These are phyloP conservation scores for Fragum fragum DNA, from an alignment of 2,888 invertebrate genomes.

Conservation along the genomic window DNA sequence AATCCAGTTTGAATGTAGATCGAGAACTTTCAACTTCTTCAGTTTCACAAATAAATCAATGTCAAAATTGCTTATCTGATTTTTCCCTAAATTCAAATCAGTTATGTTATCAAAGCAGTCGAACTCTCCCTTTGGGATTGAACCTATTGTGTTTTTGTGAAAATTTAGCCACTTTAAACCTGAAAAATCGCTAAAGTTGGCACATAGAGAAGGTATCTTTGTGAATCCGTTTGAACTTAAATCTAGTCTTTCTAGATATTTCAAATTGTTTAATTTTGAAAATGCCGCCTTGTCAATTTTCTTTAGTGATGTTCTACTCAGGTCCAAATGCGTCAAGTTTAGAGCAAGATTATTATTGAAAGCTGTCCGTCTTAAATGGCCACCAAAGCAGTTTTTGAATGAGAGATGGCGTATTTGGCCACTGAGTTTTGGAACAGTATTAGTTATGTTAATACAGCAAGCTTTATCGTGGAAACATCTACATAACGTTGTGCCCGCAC, in stretches of 20 bases:
- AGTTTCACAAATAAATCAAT: constrained; percentile 13
- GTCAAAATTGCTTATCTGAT: background rate
- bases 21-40: background rate
- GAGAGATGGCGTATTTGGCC: background rate
- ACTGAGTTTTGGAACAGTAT: background rate
- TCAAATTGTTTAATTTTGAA: background rate
- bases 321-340: constrained; percentile 1
- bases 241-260: background rate
- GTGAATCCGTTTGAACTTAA: background rate
- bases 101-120: constrained; percentile 23
- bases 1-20: constrained; percentile 39
- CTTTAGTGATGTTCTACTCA: background rate
- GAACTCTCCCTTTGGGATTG: background rate
- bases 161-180: background rate
- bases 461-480: constrained; percentile 6
- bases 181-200: background rate
- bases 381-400: background rate
- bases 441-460: background rate
- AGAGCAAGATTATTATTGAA: background rate
- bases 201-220: background rate
- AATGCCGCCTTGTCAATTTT: background rate
- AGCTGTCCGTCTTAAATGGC: background rate
- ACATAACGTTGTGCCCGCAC: background rate
- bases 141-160: background rate
- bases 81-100: constrained; percentile 22